phyloP scores from a whole-genome alignment of 2,113 vertebrate genomes.

The Natator depressus region DNA sequence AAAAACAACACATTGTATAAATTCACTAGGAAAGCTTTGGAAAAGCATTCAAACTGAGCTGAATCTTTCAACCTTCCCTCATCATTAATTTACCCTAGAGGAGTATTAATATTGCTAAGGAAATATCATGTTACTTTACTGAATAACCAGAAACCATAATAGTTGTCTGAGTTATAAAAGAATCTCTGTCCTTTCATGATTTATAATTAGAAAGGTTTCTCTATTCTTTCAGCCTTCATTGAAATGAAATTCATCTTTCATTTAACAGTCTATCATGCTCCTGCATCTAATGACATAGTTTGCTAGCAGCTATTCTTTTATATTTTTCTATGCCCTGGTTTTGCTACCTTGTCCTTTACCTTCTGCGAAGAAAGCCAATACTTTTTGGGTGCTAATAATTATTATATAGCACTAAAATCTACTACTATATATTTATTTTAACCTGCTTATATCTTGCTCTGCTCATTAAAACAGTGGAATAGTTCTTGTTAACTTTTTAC shows the following conservation, averaged over 20 bases:
- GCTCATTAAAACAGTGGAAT: neutral
- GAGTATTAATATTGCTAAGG: neutral
- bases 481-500: neutral
- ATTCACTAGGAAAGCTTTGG: neutral
- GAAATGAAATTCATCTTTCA: slow-evolving; percentile 8
- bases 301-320: neutral
- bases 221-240: slow-evolving; percentile 8
- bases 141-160: neutral
- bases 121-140: neutral
- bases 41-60: neutral
- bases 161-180: neutral
- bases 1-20: neutral
- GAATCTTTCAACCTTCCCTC: neutral
- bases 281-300: neutral
- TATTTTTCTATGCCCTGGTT: neutral
- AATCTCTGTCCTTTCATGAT: neutral
- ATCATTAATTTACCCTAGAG: neutral
- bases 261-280: neutral
- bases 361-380: neutral
- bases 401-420: neutral
- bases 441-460: neutral
- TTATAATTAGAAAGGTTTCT: neutral
- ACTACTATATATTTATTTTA: neutral
- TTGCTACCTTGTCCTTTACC: neutral
- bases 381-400: neutral